A percentile compares a stretch with the other conserved stretches of the same genome.
These are phyloP conservation scores for Otus sunia DNA, from an alignment of 2,113 vertebrate genomes.

Conservation along the genomic window DNA sequence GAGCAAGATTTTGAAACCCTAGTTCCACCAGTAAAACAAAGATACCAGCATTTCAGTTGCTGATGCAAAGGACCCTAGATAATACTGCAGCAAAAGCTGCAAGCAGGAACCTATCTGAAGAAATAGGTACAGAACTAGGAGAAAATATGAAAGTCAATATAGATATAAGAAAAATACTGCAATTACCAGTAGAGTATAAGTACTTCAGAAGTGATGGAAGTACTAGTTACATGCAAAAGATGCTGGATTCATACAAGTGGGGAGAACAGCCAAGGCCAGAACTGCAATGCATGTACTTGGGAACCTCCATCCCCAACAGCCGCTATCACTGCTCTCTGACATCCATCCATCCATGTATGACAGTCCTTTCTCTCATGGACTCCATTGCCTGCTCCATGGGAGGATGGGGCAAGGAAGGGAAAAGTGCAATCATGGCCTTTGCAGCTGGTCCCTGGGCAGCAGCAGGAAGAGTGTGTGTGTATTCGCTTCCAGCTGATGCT, in stretches of 20 bases:
- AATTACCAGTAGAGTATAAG: not conserved
- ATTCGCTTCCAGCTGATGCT: not conserved
- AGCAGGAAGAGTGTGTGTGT: not conserved
- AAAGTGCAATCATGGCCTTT: not conserved
- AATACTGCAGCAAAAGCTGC: not conserved
- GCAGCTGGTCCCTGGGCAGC: not conserved
- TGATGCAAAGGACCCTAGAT: not conserved
- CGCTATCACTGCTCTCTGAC: not conserved
- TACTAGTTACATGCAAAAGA: not conserved
- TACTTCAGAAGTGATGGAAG: not conserved
- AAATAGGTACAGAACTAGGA: not conserved
- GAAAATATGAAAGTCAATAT: not conserved
- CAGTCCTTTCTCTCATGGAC: not conserved
- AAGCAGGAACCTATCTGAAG: not conserved
- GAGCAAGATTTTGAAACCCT: not conserved
- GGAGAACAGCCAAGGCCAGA: not conserved
- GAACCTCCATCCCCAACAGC: not conserved
- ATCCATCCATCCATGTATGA: too few relatives aligned
- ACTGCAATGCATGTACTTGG: rapidly evolving
- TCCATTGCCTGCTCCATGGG: not conserved
- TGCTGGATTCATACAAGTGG: not conserved
- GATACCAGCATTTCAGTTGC: not conserved
- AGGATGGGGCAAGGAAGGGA: not conserved
- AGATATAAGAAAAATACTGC: not conserved
- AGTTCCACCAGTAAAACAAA: not conserved